Evolutionary conservation across 53 echinoderm and acorn worm species (phyloP).

Genomic region (Apostichopus leukothele): DNA sequence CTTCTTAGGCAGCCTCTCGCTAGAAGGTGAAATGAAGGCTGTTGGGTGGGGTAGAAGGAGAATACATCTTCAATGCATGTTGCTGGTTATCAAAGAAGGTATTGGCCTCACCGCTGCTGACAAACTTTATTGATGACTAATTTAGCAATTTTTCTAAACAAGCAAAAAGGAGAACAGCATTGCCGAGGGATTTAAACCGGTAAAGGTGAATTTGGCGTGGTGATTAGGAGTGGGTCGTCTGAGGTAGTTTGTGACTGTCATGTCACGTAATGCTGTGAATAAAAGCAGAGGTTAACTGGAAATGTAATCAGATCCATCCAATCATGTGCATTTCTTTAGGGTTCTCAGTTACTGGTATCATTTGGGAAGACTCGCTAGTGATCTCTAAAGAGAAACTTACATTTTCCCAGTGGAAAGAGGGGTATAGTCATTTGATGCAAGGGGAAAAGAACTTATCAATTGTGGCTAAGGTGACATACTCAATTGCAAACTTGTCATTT

Average conservation of each 20-base stretch:
- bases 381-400: background rate
- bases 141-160: slow-evolving; percentile 16
- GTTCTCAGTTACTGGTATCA: background rate
- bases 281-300: slow-evolving; percentile 1
- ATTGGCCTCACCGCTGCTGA: slow-evolving; percentile 3
- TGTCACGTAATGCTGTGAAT: slow-evolving; percentile 1
- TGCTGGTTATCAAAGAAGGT: background rate
- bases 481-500: background rate
- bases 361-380: background rate
- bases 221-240: background rate
- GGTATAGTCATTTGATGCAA: background rate
- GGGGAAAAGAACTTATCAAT: background rate
- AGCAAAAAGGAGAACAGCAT: background rate
- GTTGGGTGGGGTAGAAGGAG: background rate
- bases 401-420: background rate
- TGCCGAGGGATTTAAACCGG: background rate
- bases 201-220: background rate
- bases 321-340: background rate
- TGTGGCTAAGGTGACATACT: background rate
- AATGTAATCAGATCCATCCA: slow-evolving; percentile 2
- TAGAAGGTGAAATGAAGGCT: background rate
- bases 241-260: slow-evolving; percentile 8
- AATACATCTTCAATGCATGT: background rate
- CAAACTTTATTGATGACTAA: slow-evolving; percentile 31
- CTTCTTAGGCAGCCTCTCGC: background rate